A percentile compares a stretch with the other conserved stretches of the same genome.
These are phyloP conservation scores for Pterostichus niger DNA, from an alignment of 2,888 invertebrate genomes.

Conservation along the genomic window DNA sequence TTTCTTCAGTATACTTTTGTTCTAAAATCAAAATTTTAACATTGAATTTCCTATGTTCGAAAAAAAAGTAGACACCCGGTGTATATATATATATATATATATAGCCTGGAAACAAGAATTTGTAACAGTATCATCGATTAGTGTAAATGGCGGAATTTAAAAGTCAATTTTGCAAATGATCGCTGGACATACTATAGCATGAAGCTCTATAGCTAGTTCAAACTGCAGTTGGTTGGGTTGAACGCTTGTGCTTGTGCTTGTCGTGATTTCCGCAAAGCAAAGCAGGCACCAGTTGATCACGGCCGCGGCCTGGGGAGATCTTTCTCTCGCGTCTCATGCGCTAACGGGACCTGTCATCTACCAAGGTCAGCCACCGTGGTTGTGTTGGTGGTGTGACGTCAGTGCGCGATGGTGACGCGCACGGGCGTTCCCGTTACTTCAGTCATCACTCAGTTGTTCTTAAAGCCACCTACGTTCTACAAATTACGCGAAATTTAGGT, in stretches of 20 bases:
- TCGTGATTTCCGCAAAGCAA: slow-evolving; percentile 43
- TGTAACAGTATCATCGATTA: no score
- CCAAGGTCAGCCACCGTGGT: slow-evolving; percentile 44
- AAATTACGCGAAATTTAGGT: no score
- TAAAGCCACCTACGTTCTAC: not conserved
- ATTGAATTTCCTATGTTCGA: no score
- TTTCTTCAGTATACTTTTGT: no score
- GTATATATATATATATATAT: no score
- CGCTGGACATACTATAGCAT: no score
- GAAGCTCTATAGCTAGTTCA: not conserved
- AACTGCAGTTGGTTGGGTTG: not conserved
- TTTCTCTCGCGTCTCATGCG: slow-evolving; percentile 7
- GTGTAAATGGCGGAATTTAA: no score
- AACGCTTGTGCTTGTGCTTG: not conserved
- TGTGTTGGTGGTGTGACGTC: slow-evolving; percentile 39
- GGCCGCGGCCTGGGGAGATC: slow-evolving; percentile 15
- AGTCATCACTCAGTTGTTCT: no score
- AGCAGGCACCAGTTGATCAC: slow-evolving; percentile 44
- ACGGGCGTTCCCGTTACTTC: slow-evolving; percentile 36
- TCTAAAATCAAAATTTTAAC: no score
- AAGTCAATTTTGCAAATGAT: no score
- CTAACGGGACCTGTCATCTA: slow-evolving; percentile 54
- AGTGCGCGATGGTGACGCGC: slow-evolving; percentile 38
- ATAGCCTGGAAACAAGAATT: no score
- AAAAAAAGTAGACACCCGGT: no score